Evolutionary conservation across 2,113 vertebrate species (phyloP), one percentile per base, ranked within the genome.

Genomic region (Loxodonta africana): DNA sequence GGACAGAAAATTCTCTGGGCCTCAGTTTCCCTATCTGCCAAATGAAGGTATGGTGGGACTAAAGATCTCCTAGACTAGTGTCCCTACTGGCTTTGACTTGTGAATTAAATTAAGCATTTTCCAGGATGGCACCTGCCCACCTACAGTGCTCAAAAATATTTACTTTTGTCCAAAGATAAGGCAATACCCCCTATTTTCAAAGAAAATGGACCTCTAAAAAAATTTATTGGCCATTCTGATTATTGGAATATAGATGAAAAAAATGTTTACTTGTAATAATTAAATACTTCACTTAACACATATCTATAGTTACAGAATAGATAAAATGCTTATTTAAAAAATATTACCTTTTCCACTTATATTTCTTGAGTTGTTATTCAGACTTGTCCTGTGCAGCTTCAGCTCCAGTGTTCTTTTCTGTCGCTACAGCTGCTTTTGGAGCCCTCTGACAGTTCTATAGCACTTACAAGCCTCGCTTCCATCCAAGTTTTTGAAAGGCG

Each of bases 311-410:
- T 8, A 51, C 0, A 73, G 63, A 95, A 37, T 78, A 76, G 77
- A 11, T 57, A 78, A 95, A 82, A 77, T 26, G 44, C n/a, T 83
- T 17, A 84, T 44, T 88, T 90, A 41, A 57, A 94, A 37, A 83
- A 69, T n/a, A 37, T 3, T 41, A 2, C 71, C 25, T 73, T 96
- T 92, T 63, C 30, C 57, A 71, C 71, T 62, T 88, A 1, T 0
- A 28, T 89, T 80, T 78, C n/a, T 6, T 8, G 30, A 73, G 60
- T 83, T 83, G 17, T 84, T 60, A 41, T 69, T 83, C 80, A 71
- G 15, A 77, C 80, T 76, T 53, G 18, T 12, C 76, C 4, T 9
- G 8, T 26, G 48, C 41, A n/a, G 26, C 71, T 20, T 48, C 26
- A 41, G 51, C 63, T 80, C n/a, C 28, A 15, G 10, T 26, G 41